A percentile compares a stretch with the other conserved stretches of the same genome.
Evolutionary conservation across 2,797 vertebrate species (phyloP).

Genomic region (Sus cebifrons): DNA sequence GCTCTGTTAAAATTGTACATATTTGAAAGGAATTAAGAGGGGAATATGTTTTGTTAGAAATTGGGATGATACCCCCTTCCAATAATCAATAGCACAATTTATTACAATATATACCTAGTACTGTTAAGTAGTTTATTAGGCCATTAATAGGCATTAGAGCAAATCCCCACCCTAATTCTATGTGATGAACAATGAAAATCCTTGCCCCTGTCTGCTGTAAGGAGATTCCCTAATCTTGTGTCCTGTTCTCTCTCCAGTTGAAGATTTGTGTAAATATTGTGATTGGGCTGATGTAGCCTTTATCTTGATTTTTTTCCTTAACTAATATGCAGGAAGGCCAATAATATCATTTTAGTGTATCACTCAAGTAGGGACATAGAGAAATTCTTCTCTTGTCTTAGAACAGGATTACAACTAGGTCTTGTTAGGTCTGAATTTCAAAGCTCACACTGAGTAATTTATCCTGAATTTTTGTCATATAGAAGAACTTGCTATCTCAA

Average conservation of each 20-base stretch:
- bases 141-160: neutral
- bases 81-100: constrained; percentile 13
- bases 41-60: constrained; percentile 21
- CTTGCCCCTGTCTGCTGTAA: neutral
- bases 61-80: neutral
- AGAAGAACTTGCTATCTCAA: constrained; percentile 13
- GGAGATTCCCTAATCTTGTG: neutral
- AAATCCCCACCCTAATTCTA: neutral
- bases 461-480: neutral
- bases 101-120: neutral
- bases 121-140: neutral
- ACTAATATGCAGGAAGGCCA: constrained; percentile 8
- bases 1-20: constrained; percentile 43
- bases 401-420: neutral
- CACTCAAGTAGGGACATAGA: neutral
- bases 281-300: neutral
- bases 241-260: neutral
- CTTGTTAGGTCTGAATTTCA: constrained; percentile 53
- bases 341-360: neutral
- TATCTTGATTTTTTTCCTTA: constrained; percentile 33
- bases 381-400: constrained; percentile 41
- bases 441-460: constrained; percentile 30
- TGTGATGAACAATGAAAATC: constrained; percentile 11
- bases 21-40: constrained; percentile 44
- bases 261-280: constrained; percentile 28